Conservation (phyloP, 2,797 vertebrate genomes). For the Chelon labrosus region DNA sequence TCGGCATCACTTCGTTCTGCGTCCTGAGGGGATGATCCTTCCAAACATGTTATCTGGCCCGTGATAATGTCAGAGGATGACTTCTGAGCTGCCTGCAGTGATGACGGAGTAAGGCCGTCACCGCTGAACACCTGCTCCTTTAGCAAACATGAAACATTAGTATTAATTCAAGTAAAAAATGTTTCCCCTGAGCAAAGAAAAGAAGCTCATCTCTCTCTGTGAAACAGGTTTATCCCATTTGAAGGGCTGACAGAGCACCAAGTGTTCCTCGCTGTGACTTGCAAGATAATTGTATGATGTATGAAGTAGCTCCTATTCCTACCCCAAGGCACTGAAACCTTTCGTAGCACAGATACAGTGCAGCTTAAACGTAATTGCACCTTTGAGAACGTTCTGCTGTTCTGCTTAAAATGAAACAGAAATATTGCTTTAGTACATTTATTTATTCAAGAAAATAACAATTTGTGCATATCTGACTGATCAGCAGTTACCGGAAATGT, state of each 20-base stretch:
- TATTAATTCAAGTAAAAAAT: not conserved
- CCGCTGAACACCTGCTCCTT: conserved; percentile 9
- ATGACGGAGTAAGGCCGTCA: not conserved
- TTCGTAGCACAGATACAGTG: not conserved
- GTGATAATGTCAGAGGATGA: not conserved
- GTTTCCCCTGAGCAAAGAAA: not conserved
- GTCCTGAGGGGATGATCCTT: not conserved
- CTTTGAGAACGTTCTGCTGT: too few species aligned
- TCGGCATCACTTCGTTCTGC: not conserved
- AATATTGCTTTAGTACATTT: too few species aligned
- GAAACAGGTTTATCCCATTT: not conserved
- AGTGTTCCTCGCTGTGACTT: not conserved
- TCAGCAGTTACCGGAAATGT: too few species aligned
- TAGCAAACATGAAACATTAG: conserved; percentile 21
- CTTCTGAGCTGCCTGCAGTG: conserved; percentile 20
- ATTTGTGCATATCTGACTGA: too few species aligned
- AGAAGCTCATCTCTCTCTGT: not conserved
- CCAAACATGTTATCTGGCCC: conserved; percentile 4
- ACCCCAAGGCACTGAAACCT: conserved; percentile 10
- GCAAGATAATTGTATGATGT: conserved; percentile 3
- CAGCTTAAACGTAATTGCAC: too few species aligned
- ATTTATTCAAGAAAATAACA: too few species aligned
- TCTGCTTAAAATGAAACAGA: too few species aligned
- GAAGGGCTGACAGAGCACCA: not conserved
- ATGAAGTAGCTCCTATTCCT: conserved; percentile 20